phyloP scores from a whole-genome alignment of 2,888 invertebrate species.

The Pachliopta kotzebuea region DNA sequence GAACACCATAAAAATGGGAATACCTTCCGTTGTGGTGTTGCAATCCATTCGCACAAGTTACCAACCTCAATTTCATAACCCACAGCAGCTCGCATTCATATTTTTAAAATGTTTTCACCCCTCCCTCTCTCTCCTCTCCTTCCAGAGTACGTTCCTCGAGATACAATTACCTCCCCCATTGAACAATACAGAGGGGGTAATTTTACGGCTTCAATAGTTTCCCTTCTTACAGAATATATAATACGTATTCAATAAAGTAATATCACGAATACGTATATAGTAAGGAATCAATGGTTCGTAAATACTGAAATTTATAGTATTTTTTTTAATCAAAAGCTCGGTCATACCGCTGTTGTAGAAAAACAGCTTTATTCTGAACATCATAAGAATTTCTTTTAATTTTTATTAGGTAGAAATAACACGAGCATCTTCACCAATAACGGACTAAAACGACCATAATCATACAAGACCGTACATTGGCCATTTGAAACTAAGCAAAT shows the following conservation, averaged over 20 bases:
- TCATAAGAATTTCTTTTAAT: too few species aligned
- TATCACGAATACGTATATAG: constrained; percentile 1
- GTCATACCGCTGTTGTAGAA: too few species aligned
- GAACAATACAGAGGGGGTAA: constrained; percentile 22
- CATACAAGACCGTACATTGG: too few species aligned
- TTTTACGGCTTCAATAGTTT: constrained; percentile 26
- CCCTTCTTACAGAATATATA: constrained; percentile 13
- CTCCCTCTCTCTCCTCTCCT: not conserved
- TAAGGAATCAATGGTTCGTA: not conserved
- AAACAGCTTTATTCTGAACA: too few species aligned
- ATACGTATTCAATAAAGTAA: constrained; percentile 11
- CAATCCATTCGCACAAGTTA: constrained; percentile 11
- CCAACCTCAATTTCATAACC: constrained; percentile 4
- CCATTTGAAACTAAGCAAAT: too few species aligned
- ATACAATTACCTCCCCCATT: constrained; percentile 22
- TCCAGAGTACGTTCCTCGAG: constrained; percentile 6
- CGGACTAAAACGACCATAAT: too few species aligned
- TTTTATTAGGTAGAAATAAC: too few species aligned
- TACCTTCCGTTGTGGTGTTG: constrained; percentile 7
- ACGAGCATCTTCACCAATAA: too few species aligned
- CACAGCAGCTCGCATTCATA: constrained; percentile 12
- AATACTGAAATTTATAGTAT: constrained; percentile 4
- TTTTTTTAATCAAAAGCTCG: not conserved
- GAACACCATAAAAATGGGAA: constrained; percentile 14
- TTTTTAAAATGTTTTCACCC: constrained; percentile 13